Base-by-base conservation (phyloP, 1,140 invertebrate species). In the Ectropis grisescens region DNA sequence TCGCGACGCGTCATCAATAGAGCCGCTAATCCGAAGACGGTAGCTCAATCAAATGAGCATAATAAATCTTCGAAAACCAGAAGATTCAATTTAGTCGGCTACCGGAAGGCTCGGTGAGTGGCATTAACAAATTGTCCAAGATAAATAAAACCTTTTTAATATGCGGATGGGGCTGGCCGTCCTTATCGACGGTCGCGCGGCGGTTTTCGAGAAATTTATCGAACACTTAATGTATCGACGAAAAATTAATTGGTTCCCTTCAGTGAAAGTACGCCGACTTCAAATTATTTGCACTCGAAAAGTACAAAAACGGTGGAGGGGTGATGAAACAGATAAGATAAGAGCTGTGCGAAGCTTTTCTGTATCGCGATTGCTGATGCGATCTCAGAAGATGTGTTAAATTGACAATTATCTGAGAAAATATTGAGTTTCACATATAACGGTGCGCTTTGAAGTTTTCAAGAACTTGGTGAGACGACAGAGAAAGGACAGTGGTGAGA, bases 51-150 rank as follows among this genome's bases (percentile, higher is more conserved):
- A n/a, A 67, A 65, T 58, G 58, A 43, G 36, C 23, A 15, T 31
- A 32, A 75, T 75, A 66, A 75, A 75, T 78, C 66, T 69, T 48
- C 44, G 36, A 66, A 71, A 80, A 75, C 72, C 68, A 75, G 66
- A 80, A 74, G 75, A 78, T 78, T 78, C 72, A 78, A 78, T 78
- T n/a, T 76, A 80, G 54, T 69, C 48, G 49, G 65, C 74, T 79
- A 78, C 75, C 72, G 70, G 61, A 75, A 69, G 54, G 56, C 56
- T 53, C 47, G 49, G 53, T 58, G 56, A 74, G 66, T 75, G 75
- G 67, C 70, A 75, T 64, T 75, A 78, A 80, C 75, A 80, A 80
- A 80, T 80, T 78, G 66, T 64, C 49, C 48, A 64, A 80, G 72
- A 80, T 80, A 75, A 80, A 75, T 72, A 71, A 64, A 67, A 62